Conservation (phyloP, 2,888 invertebrate species). For the Ormyrus nitidulus region DNA sequence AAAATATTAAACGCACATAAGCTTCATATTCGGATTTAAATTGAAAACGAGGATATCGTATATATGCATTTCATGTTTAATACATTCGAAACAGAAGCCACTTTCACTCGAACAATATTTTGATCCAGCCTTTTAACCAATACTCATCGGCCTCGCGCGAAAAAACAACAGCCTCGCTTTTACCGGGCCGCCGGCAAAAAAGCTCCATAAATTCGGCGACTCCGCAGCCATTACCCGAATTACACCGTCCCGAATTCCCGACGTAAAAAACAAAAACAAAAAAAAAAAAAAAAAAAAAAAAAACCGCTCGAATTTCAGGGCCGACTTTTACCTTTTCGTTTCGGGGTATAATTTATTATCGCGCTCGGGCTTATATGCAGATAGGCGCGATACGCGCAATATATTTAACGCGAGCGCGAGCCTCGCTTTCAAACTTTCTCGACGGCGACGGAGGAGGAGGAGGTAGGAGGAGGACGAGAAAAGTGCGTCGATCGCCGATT, state of each 20-base stretch:
- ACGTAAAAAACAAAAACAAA: neutral
- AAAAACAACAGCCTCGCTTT: neutral
- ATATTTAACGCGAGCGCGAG: constrained; percentile 32
- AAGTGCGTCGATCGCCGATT: constrained; percentile 30
- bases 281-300: neutral
- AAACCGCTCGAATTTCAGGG: neutral
- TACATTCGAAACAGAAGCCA: too few relatives aligned
- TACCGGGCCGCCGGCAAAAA: neutral
- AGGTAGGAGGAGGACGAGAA: constrained; percentile 14
- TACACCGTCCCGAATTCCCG: too few relatives aligned
- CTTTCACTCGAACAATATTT: too few relatives aligned
- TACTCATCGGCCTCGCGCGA: too few relatives aligned
- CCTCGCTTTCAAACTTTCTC: constrained; percentile 59
- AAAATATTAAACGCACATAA: too few relatives aligned
- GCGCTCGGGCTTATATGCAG: neutral
- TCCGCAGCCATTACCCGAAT: neutral
- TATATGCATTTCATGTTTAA: too few relatives aligned
- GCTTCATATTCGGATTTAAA: too few relatives aligned
- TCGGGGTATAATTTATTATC: constrained; percentile 37
- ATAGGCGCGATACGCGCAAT: constrained; percentile 18
- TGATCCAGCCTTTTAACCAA: too few relatives aligned
- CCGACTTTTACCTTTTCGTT: constrained; percentile 47
- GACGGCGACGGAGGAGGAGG: constrained; percentile 29
- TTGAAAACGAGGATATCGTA: too few relatives aligned
- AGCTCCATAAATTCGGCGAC: neutral